Conservation (phyloP, 2,888 invertebrate species). For the Aproaerema taeniolella region DNA sequence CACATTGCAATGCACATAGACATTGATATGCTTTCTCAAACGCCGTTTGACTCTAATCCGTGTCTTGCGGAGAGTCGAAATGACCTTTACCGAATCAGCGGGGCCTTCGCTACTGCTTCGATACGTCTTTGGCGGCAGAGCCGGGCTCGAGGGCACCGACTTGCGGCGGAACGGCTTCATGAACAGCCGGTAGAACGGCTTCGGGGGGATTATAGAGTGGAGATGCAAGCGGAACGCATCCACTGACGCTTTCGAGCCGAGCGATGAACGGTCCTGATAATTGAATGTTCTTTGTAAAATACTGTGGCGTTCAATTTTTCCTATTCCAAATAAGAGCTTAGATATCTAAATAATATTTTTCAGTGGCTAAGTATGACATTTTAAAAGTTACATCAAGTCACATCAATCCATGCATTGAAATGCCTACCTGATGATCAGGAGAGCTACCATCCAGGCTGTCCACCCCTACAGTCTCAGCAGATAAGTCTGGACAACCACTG, state of each 20-base stretch:
- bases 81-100: slow-evolving; percentile 59
- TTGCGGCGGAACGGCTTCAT: slow-evolving; percentile 83
- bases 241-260: slow-evolving; percentile 70
- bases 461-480: slow-evolving; percentile 82
- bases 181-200: slow-evolving; percentile 80
- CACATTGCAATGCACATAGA: slow-evolving; percentile 68
- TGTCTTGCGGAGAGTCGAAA: slow-evolving; percentile 47
- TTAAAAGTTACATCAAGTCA: background rate
- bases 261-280: slow-evolving; percentile 72
- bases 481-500: slow-evolving; percentile 89
- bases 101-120: slow-evolving; percentile 73
- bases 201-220: slow-evolving; percentile 74
- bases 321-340: no score
- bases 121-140: slow-evolving; percentile 75
- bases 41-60: slow-evolving; percentile 56
- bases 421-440: slow-evolving; percentile 80
- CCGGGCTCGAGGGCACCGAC: slow-evolving; percentile 80
- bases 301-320: no score
- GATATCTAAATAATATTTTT: no score
- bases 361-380: no score
- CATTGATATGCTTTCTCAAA: slow-evolving; percentile 62
- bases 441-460: slow-evolving; percentile 80
- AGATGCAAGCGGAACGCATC: slow-evolving; percentile 74
- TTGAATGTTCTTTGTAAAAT: slow-evolving; percentile 25
- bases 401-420: background rate